Conservation (phyloP, 1,140 invertebrate genomes). For the Diploscapter pachys region DNA sequence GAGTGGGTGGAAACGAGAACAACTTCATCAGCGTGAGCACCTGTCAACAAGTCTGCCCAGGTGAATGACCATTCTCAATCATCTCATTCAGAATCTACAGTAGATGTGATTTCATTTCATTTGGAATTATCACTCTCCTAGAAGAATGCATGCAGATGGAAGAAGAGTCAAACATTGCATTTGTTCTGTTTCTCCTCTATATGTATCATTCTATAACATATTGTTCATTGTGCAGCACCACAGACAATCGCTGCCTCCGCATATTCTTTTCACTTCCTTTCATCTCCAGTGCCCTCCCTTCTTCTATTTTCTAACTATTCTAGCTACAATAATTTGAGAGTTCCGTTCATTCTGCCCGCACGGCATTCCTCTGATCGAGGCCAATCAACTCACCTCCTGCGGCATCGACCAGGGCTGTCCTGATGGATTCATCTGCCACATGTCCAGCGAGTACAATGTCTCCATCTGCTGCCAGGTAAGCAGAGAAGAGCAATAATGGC, state of each 20-base stretch:
- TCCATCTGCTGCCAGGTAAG: conserved; percentile 48
- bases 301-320: background rate
- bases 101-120: background rate
- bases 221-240: background rate
- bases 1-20: conserved; percentile 46
- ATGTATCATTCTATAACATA: background rate
- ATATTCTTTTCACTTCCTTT: background rate
- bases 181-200: background rate
- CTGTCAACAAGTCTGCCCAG: conserved; percentile 45
- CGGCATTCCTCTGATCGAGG: conserved; percentile 48
- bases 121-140: background rate
- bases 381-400: conserved; percentile 40
- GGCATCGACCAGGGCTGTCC: conserved; percentile 54
- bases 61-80: conserved; percentile 11
- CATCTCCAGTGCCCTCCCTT: background rate
- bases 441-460: conserved; percentile 49
- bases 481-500: background rate
- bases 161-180: background rate
- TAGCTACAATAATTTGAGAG: conserved; percentile 33
- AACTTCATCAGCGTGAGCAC: conserved; percentile 44
- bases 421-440: conserved; percentile 54
- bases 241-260: background rate
- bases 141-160: background rate
- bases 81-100: background rate
- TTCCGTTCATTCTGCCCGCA: conserved; percentile 55